phyloP scores from a whole-genome alignment of 2,113 vertebrate species.

The Stigmatopora nigra region DNA sequence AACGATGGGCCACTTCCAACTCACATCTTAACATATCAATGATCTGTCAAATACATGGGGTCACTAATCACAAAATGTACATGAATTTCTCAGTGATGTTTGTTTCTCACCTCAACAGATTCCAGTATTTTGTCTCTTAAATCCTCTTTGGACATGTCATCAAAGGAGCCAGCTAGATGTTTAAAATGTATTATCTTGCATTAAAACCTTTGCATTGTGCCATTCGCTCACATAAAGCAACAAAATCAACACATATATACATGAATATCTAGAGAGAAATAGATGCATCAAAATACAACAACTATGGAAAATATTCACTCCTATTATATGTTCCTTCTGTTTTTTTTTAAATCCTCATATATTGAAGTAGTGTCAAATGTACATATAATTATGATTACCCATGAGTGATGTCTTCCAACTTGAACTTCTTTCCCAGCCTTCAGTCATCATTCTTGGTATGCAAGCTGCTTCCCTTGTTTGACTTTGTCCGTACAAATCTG shows the following conservation, averaged over 20 bases:
- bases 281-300: too few relatives aligned
- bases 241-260: too few relatives aligned
- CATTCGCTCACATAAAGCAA: too few relatives aligned
- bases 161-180: constrained; percentile 55
- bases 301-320: too few relatives aligned
- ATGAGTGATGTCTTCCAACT: background rate
- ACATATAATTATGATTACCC: background rate
- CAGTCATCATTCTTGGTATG: background rate
- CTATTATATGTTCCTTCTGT: background rate
- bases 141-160: constrained; percentile 53
- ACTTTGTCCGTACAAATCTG: background rate
- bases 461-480: background rate
- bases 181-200: background rate
- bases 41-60: constrained; percentile 68
- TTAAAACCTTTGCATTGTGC: background rate
- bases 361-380: background rate
- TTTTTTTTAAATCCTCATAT: background rate
- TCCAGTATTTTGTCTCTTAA: constrained; percentile 49
- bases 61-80: background rate
- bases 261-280: too few relatives aligned
- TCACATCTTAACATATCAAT: constrained; percentile 77
- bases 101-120: constrained; percentile 71
- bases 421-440: background rate
- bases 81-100: background rate
- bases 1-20: constrained; percentile 81